Base-by-base conservation (phyloP, 2,797 vertebrate genomes). In the Muscicapa comitata region DNA sequence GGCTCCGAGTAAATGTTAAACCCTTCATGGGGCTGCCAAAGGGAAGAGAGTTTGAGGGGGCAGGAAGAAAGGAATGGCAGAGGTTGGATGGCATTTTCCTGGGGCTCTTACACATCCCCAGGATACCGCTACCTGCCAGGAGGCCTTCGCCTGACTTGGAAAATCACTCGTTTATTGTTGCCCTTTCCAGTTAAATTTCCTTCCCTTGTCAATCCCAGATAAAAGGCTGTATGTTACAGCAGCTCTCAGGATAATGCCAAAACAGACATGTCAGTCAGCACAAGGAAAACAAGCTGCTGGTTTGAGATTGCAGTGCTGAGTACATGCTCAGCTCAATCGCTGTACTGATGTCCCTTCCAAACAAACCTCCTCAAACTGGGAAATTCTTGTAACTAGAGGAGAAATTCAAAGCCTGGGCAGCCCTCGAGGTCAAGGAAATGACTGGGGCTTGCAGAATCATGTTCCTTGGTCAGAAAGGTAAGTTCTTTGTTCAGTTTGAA, bases 1-100 rank as follows among this genome's bases (percentile, higher is more conserved):
- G 91, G 87, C 91, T 88, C 91, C 1, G 7, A 88, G 65, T 79
- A 96, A 95, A 96, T 91, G 96, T 83, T 95, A 88, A 94, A 88
- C 65, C 61, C 72, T 93, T 79, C 1, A 0, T 15, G 58, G 85
- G 61, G 54, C 85, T 96, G 96, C 91, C 91, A 96, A 95, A 90
- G 91, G 57, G 82, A 95, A 87, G 75, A 42, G 85, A 86, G 72
- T 85, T 77, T 59, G 71, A 84, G 74, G 53, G 42, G 38, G 78
- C 80, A 35, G 86, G 75, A 83, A 89, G 50, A 89, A 85, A 80
- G 50, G 53, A 93, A 90, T 31, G 68, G 62, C 76, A 54, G 91
- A 90, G 88, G 45, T 72, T 88, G 93, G 91, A 77, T 94, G 85
- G 82, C 85, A 78, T 95, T 94, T 94, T 94, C 91, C 91, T 84